Percentiles rank a stretch among this genome's conserved stretches.
These are phyloP conservation scores for Aphaenogaster floridana DNA, from an alignment of 1,140 invertebrate species.

Conservation along the genomic window DNA sequence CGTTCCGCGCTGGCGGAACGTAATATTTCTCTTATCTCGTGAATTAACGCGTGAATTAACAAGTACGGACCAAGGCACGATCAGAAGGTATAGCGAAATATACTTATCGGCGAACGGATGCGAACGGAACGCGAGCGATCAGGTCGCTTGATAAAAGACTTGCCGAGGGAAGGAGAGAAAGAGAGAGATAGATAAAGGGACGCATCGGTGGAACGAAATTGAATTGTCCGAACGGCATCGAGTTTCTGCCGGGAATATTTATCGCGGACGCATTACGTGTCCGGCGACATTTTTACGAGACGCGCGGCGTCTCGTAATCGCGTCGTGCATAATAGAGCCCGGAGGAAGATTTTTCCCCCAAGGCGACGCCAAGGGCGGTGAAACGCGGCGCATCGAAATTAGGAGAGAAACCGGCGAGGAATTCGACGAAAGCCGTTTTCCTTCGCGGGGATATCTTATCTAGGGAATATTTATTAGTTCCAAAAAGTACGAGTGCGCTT, in stretches of 20 bases:
- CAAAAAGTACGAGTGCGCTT: constrained; percentile 4
- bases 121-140: constrained; percentile 21
- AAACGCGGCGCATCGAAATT: constrained; percentile 54
- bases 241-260: constrained; percentile 55
- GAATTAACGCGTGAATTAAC: constrained; percentile 36
- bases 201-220: constrained; percentile 37
- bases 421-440: constrained; percentile 46
- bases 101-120: constrained; percentile 9
- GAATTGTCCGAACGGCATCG: constrained; percentile 56
- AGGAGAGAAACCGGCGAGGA: background rate
- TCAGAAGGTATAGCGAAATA: constrained; percentile 21
- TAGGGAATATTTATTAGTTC: constrained; percentile 49
- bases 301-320: constrained; percentile 36
- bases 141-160: constrained; percentile 38
- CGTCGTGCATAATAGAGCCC: constrained; percentile 46
- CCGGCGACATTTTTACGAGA: constrained; percentile 56
- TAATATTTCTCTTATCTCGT: background rate
- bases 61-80: background rate
- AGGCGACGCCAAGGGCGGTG: background rate
- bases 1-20: background rate
- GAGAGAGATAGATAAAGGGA: background rate
- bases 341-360: constrained; percentile 14
- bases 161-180: background rate
- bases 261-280: constrained; percentile 35
- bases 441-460: constrained; percentile 48